Evolutionary conservation across 2,888 invertebrate species (phyloP), one percentile per base, ranked within the genome.

Genomic region (Prosopocoilus inquinatus): DNA sequence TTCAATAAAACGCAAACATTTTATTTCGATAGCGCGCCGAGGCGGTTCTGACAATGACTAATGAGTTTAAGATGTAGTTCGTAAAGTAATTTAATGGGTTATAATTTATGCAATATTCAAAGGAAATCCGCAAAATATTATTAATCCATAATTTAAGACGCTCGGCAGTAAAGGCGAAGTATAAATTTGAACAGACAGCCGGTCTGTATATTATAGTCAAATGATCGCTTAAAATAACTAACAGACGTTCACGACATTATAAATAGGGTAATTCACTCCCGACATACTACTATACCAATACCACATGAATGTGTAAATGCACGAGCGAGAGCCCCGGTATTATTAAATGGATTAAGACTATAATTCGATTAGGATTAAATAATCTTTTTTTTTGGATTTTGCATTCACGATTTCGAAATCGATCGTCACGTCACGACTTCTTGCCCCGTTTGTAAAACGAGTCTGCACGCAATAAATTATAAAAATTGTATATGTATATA

Each of bases 141-240:
- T 65, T 65, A 65, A 65, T 65, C 63, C 62, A 63, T 64, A 65
- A 65, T 62, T 65, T 64, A 64, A 50, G 61, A 53, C 49, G 56
- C 55, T 36, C 47, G 54, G 58, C 52, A 53, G 57, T 64, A 61
- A 64, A 64, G 56, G 56, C 53, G 50, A 59, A 41, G 48, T 55
- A 60, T 64, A 64, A 64, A 64, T 64, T 58, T 61, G 52, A 47
- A 57, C 53, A 59, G 64, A 64, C 64, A 62, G 59, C 59, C 55
- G 59, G 64, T 63, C 63, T 60, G 56, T 63, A 51, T 58, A 57
- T 63, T 61, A 61, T 61, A 60, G 58, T 58, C 59, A 51, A 58
- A 59, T 59, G 56, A 60, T 62, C 58, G 58, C 63, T 61, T 63
- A 63, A 64, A 64, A 64, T 63, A 64, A 58, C 55, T 52, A 43